These are phyloP conservation scores for Gadopsis marmoratus DNA, from an alignment of 2,797 vertebrate genomes.

Conservation along the genomic window DNA sequence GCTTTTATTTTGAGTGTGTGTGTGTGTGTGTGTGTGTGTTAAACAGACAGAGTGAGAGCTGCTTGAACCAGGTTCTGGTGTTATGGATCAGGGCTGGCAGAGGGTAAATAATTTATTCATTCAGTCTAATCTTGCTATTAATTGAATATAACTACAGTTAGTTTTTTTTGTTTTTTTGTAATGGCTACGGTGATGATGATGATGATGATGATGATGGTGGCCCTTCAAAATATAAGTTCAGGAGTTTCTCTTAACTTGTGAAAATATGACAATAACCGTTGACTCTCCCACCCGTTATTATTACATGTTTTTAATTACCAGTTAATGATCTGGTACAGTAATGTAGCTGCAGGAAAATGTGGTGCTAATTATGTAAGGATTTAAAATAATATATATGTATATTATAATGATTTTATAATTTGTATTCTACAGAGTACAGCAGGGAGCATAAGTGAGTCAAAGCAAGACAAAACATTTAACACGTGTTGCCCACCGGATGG, in stretches of 20 bases:
- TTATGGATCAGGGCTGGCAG: background rate
- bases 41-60: background rate
- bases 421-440: background rate
- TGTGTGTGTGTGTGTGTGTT: conserved; percentile 1
- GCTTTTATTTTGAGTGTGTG: background rate
- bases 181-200: no score
- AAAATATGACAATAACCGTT: no score
- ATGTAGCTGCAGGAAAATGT: background rate
- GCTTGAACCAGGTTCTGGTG: background rate
- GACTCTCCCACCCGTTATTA: no score
- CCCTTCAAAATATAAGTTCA: background rate
- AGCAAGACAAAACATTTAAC: background rate
- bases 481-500: background rate
- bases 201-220: no score
- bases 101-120: background rate
- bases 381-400: background rate
- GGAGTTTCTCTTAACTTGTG: background rate
- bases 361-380: background rate
- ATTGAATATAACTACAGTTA: background rate
- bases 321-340: background rate
- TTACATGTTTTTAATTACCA: background rate
- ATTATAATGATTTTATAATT: background rate
- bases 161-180: no score
- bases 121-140: background rate
- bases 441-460: background rate